A percentile compares a stretch with the other conserved stretches of the same genome.
Evolutionary conservation across 2,888 invertebrate genomes (phyloP).

Genomic region (Dolichomitus sp.): DNA sequence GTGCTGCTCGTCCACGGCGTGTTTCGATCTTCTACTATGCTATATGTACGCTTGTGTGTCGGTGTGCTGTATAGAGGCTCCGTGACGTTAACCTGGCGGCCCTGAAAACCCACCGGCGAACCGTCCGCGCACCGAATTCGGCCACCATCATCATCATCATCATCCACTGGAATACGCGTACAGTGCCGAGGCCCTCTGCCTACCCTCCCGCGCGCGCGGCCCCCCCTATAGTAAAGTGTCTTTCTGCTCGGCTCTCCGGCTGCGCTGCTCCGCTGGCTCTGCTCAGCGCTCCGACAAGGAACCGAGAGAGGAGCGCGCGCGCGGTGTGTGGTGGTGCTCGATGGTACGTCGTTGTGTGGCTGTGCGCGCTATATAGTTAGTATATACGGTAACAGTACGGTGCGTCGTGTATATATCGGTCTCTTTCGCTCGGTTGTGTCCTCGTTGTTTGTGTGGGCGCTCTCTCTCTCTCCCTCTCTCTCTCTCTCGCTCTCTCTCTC

Average conservation of each 20-base stretch:
- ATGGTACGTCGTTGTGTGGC: conserved; percentile 24
- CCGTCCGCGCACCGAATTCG: conserved; percentile 71
- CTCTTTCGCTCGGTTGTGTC: conserved; percentile 45
- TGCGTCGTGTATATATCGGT: conserved; percentile 37
- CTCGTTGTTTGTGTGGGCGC: conserved; percentile 58
- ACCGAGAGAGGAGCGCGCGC: conserved; percentile 58
- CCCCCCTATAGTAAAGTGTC: conserved; percentile 56
- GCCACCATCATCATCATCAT: conserved; percentile 67
- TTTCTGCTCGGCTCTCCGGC: conserved; percentile 54
- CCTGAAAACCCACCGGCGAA: conserved; percentile 81
- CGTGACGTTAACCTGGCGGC: conserved; percentile 86
- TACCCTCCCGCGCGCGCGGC: conserved; percentile 55
- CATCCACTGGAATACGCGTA: conserved; percentile 67
- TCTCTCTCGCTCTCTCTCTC: neutral
- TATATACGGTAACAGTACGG: conserved; percentile 32
- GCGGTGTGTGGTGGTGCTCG: conserved; percentile 43
- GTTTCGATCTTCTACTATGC: conserved; percentile 67
- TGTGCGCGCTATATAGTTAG: conserved; percentile 32
- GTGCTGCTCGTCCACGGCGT: conserved; percentile 74
- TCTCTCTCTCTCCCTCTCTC: conserved; percentile 16
- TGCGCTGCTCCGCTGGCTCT: conserved; percentile 54
- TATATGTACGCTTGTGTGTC: conserved; percentile 78
- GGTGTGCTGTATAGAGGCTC: conserved; percentile 66
- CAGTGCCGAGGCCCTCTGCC: conserved; percentile 55
- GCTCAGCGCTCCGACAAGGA: conserved; percentile 55